Conservation (phyloP, 2,888 invertebrate species). For the Microctonus hyperodae region DNA sequence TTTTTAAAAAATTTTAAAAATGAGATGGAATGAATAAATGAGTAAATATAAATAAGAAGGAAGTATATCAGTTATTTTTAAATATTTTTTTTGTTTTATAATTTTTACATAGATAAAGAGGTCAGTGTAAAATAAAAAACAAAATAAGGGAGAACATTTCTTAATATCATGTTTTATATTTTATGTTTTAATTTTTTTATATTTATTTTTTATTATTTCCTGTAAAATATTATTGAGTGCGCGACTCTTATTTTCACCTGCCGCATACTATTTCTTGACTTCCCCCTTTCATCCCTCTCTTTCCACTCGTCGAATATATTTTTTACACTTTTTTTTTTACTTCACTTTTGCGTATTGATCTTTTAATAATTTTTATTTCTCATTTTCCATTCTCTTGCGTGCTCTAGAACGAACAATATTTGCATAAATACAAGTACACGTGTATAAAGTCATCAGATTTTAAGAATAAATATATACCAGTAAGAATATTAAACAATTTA, state of each 20-base stretch:
- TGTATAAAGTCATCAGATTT: background rate
- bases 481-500: too few relatives aligned
- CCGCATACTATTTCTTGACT: slow-evolving; percentile 7
- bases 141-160: background rate
- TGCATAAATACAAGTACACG: background rate
- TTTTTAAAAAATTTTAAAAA: too few relatives aligned
- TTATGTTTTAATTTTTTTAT: background rate
- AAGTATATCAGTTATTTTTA: background rate
- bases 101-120: too few relatives aligned
- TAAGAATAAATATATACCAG: background rate
- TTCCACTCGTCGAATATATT: slow-evolving; percentile 4
- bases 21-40: background rate
- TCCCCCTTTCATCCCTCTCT: background rate
- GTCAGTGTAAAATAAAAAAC: too few relatives aligned
- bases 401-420: slow-evolving; percentile 7
- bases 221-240: slow-evolving; percentile 4
- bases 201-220: background rate
- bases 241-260: slow-evolving; percentile 22
- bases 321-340: background rate
- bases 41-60: background rate
- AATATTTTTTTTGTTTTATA: background rate
- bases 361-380: too few relatives aligned
- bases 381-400: background rate
- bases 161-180: background rate
- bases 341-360: background rate